Percentiles rank a stretch among this genome's conserved stretches.
Evolutionary conservation across 2,888 invertebrate species (phyloP).

Genomic region (Urechis unicinctus): DNA sequence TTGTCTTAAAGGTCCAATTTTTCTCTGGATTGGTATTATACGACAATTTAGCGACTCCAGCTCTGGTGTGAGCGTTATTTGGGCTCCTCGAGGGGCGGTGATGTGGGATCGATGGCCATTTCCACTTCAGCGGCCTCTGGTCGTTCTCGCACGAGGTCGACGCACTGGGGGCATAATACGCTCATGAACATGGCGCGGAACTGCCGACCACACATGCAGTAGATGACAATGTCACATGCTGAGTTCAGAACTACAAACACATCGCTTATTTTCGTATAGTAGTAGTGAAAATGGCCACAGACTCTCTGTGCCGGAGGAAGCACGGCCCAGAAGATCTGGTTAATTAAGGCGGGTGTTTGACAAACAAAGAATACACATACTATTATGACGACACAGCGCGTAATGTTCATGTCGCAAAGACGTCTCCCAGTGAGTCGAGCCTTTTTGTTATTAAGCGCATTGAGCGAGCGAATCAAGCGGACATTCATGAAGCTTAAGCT

Average conservation of each 20-base stretch:
- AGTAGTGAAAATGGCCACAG: conserved; percentile 21
- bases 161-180: conserved; percentile 2
- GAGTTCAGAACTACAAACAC: conserved; percentile 20
- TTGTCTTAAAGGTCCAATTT: no score
- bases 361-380: conserved; percentile 19
- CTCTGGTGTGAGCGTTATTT: no score
- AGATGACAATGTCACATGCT: conserved; percentile 21
- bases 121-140: no score
- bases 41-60: no score
- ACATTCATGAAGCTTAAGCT: conserved; percentile 17
- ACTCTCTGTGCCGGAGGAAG: conserved; percentile 2
- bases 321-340: conserved; percentile 22
- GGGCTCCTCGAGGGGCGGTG: no score
- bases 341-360: conserved; percentile 22
- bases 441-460: conserved; percentile 9
- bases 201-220: conserved; percentile 19
- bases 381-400: conserved; percentile 17
- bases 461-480: conserved; percentile 14
- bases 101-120: no score
- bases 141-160: no score
- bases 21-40: no score
- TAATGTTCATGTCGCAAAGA: conserved; percentile 17
- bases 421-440: conserved; percentile 5
- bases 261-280: conserved; percentile 21
- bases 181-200: conserved; percentile 18